Evolutionary conservation across 2,888 invertebrate genomes (phyloP).

Genomic region (Ophion ventricosus): DNA sequence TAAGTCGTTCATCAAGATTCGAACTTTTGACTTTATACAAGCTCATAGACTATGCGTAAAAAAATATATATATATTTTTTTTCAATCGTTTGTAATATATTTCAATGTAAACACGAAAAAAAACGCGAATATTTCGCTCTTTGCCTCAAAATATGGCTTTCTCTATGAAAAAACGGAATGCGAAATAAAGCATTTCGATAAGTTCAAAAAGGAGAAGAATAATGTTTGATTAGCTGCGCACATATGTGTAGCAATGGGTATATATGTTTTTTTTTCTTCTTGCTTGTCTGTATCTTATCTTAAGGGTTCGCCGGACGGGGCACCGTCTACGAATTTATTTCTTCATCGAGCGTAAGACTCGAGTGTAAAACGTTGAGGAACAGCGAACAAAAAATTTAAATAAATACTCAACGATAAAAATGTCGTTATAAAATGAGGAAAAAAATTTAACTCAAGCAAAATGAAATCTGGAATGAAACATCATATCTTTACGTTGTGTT

Average conservation of each 20-base stretch:
- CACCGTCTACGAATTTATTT: conserved; percentile 35
- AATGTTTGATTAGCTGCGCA: conserved; percentile 36
- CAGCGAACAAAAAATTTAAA: background rate
- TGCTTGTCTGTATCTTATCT: conserved; percentile 37
- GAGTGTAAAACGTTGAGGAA: background rate
- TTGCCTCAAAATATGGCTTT: background rate
- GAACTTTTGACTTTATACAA: background rate
- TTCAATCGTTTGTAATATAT: background rate
- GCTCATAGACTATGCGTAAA: background rate
- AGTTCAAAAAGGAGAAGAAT: conserved; percentile 5
- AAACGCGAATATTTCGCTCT: background rate
- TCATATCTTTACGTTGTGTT: background rate
- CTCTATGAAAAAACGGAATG: background rate
- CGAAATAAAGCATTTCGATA: background rate
- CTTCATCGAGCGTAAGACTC: background rate
- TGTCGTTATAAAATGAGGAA: background rate
- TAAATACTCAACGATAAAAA: background rate
- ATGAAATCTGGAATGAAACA: background rate
- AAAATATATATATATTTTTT: background rate
- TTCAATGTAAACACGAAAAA: background rate
- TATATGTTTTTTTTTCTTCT: conserved; percentile 6
- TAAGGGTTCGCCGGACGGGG: conserved; percentile 40
- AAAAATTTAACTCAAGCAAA: background rate
- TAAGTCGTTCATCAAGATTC: background rate
- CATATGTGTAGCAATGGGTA: background rate